Percentiles rank a stretch among this genome's conserved stretches.
phyloP scores from a whole-genome alignment of 2,888 invertebrate genomes.

The Erebia ligea region DNA sequence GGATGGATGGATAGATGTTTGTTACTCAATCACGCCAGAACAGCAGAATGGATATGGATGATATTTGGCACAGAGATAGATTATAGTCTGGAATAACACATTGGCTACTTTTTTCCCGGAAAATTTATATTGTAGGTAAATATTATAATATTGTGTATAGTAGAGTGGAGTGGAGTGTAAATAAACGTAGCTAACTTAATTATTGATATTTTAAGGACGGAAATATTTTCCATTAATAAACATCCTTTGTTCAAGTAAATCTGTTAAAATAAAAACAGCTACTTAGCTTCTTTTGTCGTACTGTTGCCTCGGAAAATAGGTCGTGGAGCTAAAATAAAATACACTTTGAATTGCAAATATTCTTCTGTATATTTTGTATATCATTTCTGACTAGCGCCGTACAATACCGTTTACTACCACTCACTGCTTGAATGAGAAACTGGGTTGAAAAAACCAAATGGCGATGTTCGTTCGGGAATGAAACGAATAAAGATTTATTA shows the following conservation, averaged over 20 bases:
- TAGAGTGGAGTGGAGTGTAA: too few species aligned
- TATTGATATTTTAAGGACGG: neutral
- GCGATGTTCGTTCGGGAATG: neutral
- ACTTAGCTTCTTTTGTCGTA: conserved; percentile 5
- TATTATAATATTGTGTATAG: too few species aligned
- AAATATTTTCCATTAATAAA: conserved; percentile 1
- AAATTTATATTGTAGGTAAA: too few species aligned
- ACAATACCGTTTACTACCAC: neutral
- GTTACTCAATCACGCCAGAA: too few species aligned
- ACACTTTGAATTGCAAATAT: conserved; percentile 14
- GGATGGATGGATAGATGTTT: too few species aligned
- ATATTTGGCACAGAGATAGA: too few species aligned
- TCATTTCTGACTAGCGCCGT: neutral
- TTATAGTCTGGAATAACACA: too few species aligned
- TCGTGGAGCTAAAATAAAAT: conserved; percentile 6
- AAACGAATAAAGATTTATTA: neutral
- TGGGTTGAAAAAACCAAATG: neutral
- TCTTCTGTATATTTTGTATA: conserved; percentile 11
- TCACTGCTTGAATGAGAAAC: neutral
- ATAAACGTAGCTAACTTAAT: too few species aligned
- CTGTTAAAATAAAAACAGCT: conserved; percentile 3
- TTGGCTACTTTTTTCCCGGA: too few species aligned
- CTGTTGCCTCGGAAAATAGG: neutral
- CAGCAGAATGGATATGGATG: too few species aligned
- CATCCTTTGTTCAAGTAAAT: neutral